A percentile compares a stretch with the other conserved stretches of the same genome.
These are phyloP conservation scores for Erethizon dorsatum DNA, from an alignment of 2,797 vertebrate genomes.

Conservation along the genomic window DNA sequence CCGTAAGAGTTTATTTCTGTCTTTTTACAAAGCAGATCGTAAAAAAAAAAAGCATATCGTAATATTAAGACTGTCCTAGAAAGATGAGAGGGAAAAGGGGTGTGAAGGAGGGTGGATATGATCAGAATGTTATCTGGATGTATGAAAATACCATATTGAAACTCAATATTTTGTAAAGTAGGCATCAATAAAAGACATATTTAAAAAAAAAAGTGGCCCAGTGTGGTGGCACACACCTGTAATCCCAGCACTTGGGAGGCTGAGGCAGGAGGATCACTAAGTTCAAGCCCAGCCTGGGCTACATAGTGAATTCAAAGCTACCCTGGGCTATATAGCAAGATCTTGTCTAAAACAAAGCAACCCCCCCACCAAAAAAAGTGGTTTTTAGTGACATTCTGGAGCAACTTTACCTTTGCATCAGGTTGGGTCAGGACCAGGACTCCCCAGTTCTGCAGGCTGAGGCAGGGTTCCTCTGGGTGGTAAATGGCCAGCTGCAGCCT, in stretches of 20 bases:
- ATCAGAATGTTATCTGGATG: not conserved
- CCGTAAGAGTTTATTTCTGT: slow-evolving; percentile 88
- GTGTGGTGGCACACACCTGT: not conserved
- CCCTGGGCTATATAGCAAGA: not conserved
- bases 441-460: rapidly evolving
- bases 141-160: not conserved
- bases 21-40: not conserved
- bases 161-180: not conserved
- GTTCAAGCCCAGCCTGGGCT: not conserved
- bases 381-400: not conserved
- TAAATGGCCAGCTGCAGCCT: not conserved
- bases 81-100: not conserved
- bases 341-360: not conserved
- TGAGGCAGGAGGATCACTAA: not conserved
- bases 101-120: not conserved
- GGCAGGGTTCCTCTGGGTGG: not conserved
- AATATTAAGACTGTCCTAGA: not conserved
- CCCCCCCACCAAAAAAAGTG: not conserved
- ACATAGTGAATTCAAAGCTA: not conserved
- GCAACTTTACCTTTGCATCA: not conserved
- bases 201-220: not conserved
- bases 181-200: not conserved
- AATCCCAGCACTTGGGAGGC: not conserved
- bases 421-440: not conserved
- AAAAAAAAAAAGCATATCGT: not conserved